A percentile compares a stretch with the other conserved stretches of the same genome.
Evolutionary conservation across 2,888 invertebrate genomes (phyloP).

Genomic region (Hemistola chrysoprasaria): DNA sequence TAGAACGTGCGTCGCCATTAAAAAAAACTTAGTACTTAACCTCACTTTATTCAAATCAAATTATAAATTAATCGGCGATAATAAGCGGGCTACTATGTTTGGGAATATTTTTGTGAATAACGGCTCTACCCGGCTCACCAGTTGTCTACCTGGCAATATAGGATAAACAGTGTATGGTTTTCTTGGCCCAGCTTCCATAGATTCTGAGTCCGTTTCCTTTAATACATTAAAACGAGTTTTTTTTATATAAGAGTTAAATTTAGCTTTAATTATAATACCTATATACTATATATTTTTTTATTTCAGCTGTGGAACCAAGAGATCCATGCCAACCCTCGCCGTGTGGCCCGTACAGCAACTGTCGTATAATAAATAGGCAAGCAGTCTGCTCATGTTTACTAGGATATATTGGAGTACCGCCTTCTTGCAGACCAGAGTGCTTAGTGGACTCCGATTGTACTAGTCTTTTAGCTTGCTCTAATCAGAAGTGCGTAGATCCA

Average conservation of each 20-base stretch:
- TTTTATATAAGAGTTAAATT: neutral
- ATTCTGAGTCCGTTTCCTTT: constrained; percentile 2
- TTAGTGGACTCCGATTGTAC: constrained; percentile 91
- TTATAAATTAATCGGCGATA: too few relatives aligned
- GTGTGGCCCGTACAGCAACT: constrained; percentile 90
- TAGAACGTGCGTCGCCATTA: too few relatives aligned
- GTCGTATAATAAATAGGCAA: constrained; percentile 78
- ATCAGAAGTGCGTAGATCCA: constrained; percentile 90
- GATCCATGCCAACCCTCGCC: constrained; percentile 87
- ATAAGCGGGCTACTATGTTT: too few relatives aligned
- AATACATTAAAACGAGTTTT: neutral
- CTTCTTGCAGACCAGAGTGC: constrained; percentile 92
- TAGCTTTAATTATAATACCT: constrained; percentile 7
- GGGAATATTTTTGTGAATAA: too few relatives aligned
- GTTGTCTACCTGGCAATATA: too few relatives aligned
- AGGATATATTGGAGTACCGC: constrained; percentile 88
- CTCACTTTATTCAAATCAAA: too few relatives aligned
- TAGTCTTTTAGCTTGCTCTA: constrained; percentile 88
- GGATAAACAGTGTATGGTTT: too few relatives aligned
- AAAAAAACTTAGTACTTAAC: too few relatives aligned
- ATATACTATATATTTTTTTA: neutral
- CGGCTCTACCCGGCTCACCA: too few relatives aligned
- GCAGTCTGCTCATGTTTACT: constrained; percentile 89
- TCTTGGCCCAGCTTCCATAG: too few relatives aligned
- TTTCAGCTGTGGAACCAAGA: constrained; percentile 46